Evolutionary conservation across 1,140 invertebrate species (phyloP).

Genomic region (Drosophila pseudoobscura): DNA sequence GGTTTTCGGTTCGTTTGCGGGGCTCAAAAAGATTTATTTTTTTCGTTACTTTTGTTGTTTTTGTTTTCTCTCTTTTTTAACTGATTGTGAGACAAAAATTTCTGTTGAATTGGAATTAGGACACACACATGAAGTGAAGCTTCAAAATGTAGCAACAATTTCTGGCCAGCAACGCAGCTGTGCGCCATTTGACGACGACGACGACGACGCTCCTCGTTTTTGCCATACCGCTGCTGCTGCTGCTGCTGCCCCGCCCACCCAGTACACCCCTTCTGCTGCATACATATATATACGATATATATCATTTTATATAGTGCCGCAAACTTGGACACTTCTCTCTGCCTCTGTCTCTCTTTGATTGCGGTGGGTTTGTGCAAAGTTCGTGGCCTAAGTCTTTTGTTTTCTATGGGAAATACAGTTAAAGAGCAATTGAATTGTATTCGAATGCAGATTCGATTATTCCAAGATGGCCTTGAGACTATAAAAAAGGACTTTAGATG

Average conservation of each 20-base stretch:
- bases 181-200: conserved; percentile 69
- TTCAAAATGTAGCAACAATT: conserved; percentile 70
- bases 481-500: too few species aligned
- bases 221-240: conserved; percentile 29
- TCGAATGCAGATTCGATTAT: not conserved
- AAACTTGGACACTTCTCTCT: conserved; percentile 22
- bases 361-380: conserved; percentile 29
- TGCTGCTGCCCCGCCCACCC: conserved; percentile 31
- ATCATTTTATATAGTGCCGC: conserved; percentile 39
- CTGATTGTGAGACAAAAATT: conserved; percentile 78
- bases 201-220: conserved; percentile 59
- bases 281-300: conserved; percentile 7
- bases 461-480: not conserved
- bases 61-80: conserved; percentile 31
- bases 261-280: conserved; percentile 16
- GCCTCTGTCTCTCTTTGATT: not conserved
- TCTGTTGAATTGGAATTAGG: conserved; percentile 81
- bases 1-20: conserved; percentile 36
- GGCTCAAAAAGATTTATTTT: conserved; percentile 77
- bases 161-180: conserved; percentile 64
- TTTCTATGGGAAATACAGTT: conserved; percentile 28
- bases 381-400: conserved; percentile 81
- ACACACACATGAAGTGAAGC: conserved; percentile 73
- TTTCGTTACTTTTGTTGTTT: conserved; percentile 58
- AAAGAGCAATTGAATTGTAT: not conserved